Percentiles rank a stretch among this genome's conserved stretches.
phyloP scores from a whole-genome alignment of 2,113 vertebrate species.

The Microcebus murinus region DNA sequence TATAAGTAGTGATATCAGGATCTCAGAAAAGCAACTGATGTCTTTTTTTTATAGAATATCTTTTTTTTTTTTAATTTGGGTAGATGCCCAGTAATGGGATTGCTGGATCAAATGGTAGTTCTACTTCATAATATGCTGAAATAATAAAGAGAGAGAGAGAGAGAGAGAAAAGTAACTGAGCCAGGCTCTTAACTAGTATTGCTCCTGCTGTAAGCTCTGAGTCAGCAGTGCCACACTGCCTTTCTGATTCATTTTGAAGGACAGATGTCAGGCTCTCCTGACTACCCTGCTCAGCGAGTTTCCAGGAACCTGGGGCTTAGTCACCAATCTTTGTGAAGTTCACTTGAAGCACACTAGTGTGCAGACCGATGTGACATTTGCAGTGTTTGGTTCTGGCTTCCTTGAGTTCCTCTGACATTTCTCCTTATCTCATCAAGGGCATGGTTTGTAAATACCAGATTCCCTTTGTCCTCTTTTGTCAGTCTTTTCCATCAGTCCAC shows the following conservation, averaged over 20 bases:
- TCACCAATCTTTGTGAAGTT: not conserved
- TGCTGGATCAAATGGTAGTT: no score
- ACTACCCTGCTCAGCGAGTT: not conserved
- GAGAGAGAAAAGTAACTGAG: not conserved
- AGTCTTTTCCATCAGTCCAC: not conserved
- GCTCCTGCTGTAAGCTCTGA: not conserved
- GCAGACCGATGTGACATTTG: not conserved
- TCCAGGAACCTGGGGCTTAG: not conserved
- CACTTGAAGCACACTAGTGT: not conserved
- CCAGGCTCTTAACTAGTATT: not conserved
- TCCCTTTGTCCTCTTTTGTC: conserved; percentile 5
- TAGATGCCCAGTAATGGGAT: no score
- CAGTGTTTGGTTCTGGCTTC: not conserved
- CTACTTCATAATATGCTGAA: no score
- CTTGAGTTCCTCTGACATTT: not conserved
- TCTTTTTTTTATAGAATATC: no score
- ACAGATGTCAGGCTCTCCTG: not conserved
- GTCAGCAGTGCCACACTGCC: not conserved
- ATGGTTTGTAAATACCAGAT: conserved; percentile 27
- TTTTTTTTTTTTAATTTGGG: no score
- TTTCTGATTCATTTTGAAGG: conserved; percentile 33
- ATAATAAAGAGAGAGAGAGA: no score
- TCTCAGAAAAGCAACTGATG: conserved; percentile 11
- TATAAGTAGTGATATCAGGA: not conserved
- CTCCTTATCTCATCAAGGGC: not conserved